Evolutionary conservation across 2,113 vertebrate genomes (phyloP).

Genomic region (Mormoops blainvillei): DNA sequence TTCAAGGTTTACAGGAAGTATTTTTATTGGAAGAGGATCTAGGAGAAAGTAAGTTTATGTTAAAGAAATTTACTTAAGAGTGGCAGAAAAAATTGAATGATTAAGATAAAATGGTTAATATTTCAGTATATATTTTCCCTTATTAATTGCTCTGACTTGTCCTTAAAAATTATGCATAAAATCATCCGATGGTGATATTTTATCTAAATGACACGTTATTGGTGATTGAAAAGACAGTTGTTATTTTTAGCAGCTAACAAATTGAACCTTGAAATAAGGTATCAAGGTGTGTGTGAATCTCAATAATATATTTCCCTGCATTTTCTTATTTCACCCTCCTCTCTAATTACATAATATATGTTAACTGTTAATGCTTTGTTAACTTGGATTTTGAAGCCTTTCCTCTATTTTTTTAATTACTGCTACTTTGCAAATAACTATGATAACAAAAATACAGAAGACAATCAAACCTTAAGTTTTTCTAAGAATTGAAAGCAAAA

Average conservation of each 20-base stretch:
- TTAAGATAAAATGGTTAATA: constrained; percentile 57
- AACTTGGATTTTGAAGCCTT: constrained; percentile 40
- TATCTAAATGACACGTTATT: constrained; percentile 47
- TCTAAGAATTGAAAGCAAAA: constrained; percentile 47
- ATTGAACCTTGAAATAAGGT: constrained; percentile 77
- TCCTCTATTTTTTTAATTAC: constrained; percentile 32
- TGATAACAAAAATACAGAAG: constrained; percentile 36
- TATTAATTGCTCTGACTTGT: constrained; percentile 52
- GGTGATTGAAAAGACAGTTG: constrained; percentile 49
- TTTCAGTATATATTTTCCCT: constrained; percentile 50
- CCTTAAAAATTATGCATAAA: constrained; percentile 45
- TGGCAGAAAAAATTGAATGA: constrained; percentile 67
- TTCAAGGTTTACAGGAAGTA: constrained; percentile 98
- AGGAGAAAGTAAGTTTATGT: constrained; percentile 91
- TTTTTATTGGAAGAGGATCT: constrained; percentile 97
- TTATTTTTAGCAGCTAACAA: constrained; percentile 61
- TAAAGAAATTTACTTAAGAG: constrained; percentile 63
- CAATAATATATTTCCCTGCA: constrained; percentile 37
- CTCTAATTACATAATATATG: constrained; percentile 14
- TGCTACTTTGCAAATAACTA: constrained; percentile 47
- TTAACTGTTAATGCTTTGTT: constrained; percentile 11
- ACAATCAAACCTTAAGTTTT: constrained; percentile 29
- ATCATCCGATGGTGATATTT: constrained; percentile 51
- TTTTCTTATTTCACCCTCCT: constrained; percentile 48
- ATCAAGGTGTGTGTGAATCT: constrained; percentile 70